A percentile compares a stretch with the other conserved stretches of the same genome.
These are phyloP conservation scores for Fistularia commersonii DNA, from an alignment of 2,797 vertebrate genomes.

Conservation along the genomic window DNA sequence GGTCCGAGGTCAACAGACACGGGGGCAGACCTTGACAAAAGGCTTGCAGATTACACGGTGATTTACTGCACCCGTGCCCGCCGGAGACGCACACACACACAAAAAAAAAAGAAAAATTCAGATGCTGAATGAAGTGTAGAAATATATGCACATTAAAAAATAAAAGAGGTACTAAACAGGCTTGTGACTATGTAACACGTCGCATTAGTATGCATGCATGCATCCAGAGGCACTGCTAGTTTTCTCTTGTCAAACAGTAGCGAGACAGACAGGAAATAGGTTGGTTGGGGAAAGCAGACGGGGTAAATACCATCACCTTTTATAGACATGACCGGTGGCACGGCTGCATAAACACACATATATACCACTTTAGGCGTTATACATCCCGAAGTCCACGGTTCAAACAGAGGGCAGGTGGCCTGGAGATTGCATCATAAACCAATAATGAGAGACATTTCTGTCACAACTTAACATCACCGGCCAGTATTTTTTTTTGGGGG, in stretches of 20 bases:
- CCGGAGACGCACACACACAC: constrained; percentile 3
- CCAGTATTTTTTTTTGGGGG: constrained; percentile 1
- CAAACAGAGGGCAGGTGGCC: constrained; percentile 44
- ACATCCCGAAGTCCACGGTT: constrained; percentile 34
- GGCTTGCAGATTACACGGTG: constrained; percentile 35
- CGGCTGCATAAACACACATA: constrained; percentile 15
- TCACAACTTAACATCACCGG: constrained; percentile 29
- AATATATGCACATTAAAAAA: constrained; percentile 2
- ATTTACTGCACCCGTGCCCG: constrained; percentile 16
- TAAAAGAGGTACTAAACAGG: neutral
- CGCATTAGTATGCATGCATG: constrained; percentile 8
- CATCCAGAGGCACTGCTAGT: constrained; percentile 39
- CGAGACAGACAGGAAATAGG: constrained; percentile 46
- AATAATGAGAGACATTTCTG: constrained; percentile 9
- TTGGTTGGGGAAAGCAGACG: constrained; percentile 40
- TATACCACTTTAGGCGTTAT: constrained; percentile 6
- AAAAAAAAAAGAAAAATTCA: constrained; percentile 4
- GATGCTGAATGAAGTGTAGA: constrained; percentile 5
- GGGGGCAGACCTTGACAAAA: constrained; percentile 34
- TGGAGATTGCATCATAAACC: constrained; percentile 31
- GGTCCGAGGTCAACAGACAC: constrained; percentile 49
- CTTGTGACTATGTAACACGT: constrained; percentile 2
- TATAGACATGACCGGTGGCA: constrained; percentile 66
- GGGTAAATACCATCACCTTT: constrained; percentile 75
- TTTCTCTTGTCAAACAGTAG: constrained; percentile 53